Conservation (phyloP, 2,797 vertebrate genomes). For the Apodemus agrarius region DNA sequence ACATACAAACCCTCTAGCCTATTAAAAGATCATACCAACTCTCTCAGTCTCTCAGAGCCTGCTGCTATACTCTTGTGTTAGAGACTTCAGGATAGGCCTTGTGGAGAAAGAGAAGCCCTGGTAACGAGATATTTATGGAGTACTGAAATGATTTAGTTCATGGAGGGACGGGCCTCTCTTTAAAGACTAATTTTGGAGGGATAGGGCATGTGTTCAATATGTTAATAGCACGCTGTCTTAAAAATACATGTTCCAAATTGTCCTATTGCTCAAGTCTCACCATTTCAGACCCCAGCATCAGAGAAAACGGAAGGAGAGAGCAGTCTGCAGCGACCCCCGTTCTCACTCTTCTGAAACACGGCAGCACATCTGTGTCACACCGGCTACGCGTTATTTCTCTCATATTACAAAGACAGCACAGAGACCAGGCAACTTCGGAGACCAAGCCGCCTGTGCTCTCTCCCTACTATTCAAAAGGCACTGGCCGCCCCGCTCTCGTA, state of each 20-base stretch:
- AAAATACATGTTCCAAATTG: constrained; percentile 59
- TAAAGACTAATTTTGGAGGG: background rate
- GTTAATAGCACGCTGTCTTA: constrained; percentile 40
- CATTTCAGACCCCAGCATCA: background rate
- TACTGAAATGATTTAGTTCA: constrained; percentile 57
- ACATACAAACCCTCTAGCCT: background rate
- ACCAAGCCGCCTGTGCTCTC: background rate
- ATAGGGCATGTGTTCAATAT: constrained; percentile 25
- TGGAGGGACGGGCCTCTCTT: constrained; percentile 50
- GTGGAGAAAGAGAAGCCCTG: constrained; percentile 26
- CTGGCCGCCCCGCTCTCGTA: constrained; percentile 27
- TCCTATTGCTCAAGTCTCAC: constrained; percentile 17
- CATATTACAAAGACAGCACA: background rate
- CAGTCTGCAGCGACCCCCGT: constrained; percentile 18
- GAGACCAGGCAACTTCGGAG: background rate
- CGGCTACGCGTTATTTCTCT: background rate
- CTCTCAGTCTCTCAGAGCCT: background rate
- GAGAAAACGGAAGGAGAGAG: background rate
- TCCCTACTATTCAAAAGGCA: background rate
- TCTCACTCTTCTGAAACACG: constrained; percentile 19
- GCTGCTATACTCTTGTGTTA: background rate
- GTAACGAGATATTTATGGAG: constrained; percentile 26
- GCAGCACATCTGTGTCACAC: background rate
- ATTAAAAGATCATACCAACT: constrained; percentile 8
- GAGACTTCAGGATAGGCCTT: constrained; percentile 21